These are phyloP conservation scores for Petromus typicus DNA, from an alignment of 2,113 vertebrate genomes.

Conservation along the genomic window DNA sequence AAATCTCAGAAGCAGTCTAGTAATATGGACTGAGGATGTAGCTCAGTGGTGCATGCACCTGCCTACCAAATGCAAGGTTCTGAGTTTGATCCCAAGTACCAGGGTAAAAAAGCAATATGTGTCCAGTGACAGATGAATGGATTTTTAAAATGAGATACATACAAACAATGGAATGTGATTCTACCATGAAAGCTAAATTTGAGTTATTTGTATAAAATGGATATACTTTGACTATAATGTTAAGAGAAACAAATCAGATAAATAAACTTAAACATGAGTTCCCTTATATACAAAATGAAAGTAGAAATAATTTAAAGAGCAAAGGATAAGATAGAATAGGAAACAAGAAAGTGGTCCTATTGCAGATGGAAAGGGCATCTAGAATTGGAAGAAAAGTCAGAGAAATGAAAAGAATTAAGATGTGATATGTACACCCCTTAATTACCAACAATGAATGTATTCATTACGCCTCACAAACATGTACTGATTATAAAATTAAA, in stretches of 20 bases:
- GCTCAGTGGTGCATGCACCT: too few relatives aligned
- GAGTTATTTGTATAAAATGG: background rate
- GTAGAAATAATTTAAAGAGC: background rate
- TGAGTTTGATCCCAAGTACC: too few relatives aligned
- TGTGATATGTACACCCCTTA: background rate
- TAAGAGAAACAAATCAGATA: background rate
- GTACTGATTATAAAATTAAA: background rate
- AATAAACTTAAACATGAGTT: background rate
- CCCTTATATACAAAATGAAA: background rate
- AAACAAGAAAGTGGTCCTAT: background rate
- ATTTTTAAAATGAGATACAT: background rate
- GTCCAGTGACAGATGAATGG: background rate
- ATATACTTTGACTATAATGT: background rate
- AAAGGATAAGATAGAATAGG: background rate
- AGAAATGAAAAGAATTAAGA: background rate
- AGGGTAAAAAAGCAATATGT: background rate
- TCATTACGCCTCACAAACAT: background rate
- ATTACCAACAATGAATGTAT: background rate
- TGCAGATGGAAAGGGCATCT: background rate
- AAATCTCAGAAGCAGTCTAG: background rate
- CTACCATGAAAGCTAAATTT: background rate
- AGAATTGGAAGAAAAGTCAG: background rate
- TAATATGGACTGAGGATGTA: too few relatives aligned
- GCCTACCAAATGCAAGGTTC: too few relatives aligned
- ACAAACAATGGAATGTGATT: background rate